Conservation (phyloP, 2,888 invertebrate genomes). For the Polietes domitor region DNA sequence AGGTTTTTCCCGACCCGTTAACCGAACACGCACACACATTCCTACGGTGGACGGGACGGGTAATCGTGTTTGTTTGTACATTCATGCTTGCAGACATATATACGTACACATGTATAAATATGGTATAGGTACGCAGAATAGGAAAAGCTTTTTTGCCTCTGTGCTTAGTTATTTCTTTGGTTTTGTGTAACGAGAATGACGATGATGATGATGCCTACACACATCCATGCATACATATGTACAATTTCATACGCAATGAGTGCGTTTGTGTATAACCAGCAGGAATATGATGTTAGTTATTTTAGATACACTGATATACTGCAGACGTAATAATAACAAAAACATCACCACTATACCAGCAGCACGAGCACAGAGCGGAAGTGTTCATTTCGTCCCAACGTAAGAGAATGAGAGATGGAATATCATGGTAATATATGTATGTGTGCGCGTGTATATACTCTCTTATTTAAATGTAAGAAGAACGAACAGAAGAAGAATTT, state of each 20-base stretch:
- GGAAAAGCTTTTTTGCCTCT: conserved; percentile 28
- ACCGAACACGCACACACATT: conserved; percentile 24
- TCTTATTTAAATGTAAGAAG: not conserved
- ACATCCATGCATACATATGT: not conserved
- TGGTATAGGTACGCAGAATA: conserved; percentile 32
- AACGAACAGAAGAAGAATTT: not conserved
- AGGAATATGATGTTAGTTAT: conserved; percentile 39
- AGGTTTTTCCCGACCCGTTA: conserved; percentile 71
- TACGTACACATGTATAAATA: conserved; percentile 16
- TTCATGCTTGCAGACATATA: conserved; percentile 39
- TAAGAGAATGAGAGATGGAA: conserved; percentile 32
- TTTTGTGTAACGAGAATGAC: not conserved
- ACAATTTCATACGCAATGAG: not conserved
- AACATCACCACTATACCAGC: not conserved
- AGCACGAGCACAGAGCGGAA: conserved; percentile 56
- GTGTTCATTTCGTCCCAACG: conserved; percentile 38
- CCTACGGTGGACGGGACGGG: not conserved
- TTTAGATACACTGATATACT: conserved; percentile 62
- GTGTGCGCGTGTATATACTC: not conserved
- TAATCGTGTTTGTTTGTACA: conserved; percentile 39
- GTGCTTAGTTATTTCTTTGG: not conserved
- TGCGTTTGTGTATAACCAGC: not conserved
- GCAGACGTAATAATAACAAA: conserved; percentile 56
- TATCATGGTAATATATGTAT: not conserved
- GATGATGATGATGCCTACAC: not conserved